Conservation (phyloP, 2,797 vertebrate genomes). For the Eleutherodactylus coqui region DNA sequence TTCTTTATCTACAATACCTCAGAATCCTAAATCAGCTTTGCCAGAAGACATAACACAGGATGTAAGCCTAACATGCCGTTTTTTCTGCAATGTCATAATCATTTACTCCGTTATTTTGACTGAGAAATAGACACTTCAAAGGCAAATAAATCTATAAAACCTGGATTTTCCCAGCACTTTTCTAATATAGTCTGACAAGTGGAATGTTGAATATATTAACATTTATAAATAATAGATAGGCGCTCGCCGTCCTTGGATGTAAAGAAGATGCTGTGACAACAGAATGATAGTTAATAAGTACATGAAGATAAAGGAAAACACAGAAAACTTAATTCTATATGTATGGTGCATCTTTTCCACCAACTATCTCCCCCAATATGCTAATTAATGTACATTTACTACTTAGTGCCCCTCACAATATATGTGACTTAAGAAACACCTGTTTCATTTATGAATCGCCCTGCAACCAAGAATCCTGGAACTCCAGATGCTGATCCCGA, state of each 20-base stretch:
- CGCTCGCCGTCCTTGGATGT: not conserved
- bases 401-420: not conserved
- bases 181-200: conserved; percentile 45
- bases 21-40: not conserved
- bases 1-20: not conserved
- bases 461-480: too few relatives aligned
- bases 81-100: not conserved
- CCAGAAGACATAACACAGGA: not conserved
- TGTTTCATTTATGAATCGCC: too few relatives aligned
- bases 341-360: not conserved
- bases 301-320: not conserved
- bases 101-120: conserved; percentile 4
- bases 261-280: not conserved
- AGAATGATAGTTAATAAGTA: not conserved
- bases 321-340: not conserved
- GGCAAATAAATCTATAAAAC: conserved; percentile 45
- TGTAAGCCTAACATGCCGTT: not conserved
- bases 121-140: conserved; percentile 29
- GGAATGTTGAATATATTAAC: conserved; percentile 48
- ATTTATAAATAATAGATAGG: conserved; percentile 50
- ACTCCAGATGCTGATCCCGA: too few relatives aligned
- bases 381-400: too few relatives aligned
- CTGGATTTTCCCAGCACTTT: conserved; percentile 58
- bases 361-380: not conserved
- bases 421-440: not conserved